Evolutionary conservation across 2,113 vertebrate species (phyloP).

Genomic region (Zosterops lateralis): DNA sequence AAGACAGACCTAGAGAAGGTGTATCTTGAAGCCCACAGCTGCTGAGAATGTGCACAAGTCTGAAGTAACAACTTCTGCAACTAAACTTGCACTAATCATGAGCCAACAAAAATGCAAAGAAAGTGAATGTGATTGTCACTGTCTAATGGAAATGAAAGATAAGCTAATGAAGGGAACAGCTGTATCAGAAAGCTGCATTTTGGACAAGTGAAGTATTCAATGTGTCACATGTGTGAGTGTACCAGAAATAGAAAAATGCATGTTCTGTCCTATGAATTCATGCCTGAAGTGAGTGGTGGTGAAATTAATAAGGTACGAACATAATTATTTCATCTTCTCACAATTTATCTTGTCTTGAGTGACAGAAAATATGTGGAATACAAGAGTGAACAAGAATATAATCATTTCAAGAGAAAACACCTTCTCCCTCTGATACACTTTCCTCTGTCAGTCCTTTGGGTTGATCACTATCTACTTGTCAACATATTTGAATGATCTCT

Average conservation of each 20-base stretch:
- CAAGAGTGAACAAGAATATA: neutral
- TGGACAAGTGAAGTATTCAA: neutral
- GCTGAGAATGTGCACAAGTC: neutral
- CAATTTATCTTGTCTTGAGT: neutral
- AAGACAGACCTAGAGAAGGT: neutral
- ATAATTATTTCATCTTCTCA: neutral
- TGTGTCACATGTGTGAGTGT: neutral
- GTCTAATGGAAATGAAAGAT: neutral
- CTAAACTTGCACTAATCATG: neutral
- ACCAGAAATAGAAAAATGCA: constrained; percentile 5
- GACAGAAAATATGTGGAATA: neutral
- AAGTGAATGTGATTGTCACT: neutral
- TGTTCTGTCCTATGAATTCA: neutral
- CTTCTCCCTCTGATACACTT: neutral
- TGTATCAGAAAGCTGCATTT: neutral
- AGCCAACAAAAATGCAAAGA: neutral
- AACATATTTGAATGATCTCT: neutral
- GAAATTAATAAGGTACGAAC: neutral
- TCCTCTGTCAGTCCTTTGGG: neutral
- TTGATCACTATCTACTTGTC: neutral
- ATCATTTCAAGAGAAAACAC: neutral
- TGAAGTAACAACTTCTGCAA: neutral
- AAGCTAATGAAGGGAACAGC: neutral
- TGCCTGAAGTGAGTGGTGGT: neutral
- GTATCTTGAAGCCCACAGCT: neutral